Percentiles rank a stretch among this genome's conserved stretches.
Evolutionary conservation across 2,797 vertebrate genomes (phyloP).

Genomic region (Brachyrhaphis roseni): DNA sequence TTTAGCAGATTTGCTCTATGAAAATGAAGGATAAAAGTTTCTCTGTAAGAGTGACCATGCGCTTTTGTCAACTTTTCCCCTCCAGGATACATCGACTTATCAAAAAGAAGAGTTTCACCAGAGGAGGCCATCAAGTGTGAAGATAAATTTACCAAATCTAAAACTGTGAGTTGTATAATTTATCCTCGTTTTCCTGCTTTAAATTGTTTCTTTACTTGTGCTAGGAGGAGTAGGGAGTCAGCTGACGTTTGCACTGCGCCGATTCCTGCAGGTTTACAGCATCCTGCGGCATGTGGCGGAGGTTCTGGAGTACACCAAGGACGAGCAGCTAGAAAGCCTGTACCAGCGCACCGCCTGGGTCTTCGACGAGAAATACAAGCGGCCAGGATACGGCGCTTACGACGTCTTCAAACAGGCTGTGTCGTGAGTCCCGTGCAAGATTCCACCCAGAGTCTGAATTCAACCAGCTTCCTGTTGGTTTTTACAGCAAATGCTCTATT

Average conservation of each 20-base stretch:
- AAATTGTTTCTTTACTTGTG: neutral
- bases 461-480: neutral
- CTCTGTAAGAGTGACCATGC: neutral
- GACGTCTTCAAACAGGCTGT: constrained; percentile 99
- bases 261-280: constrained; percentile 90
- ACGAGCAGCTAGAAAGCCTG: constrained; percentile 96
- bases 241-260: neutral
- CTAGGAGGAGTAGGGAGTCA: neutral
- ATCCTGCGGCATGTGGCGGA: constrained; percentile 98
- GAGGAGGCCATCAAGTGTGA: constrained; percentile 99
- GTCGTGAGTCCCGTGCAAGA: constrained; percentile 86
- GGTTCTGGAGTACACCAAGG: constrained; percentile 96
- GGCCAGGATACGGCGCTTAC: constrained; percentile 97
- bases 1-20: neutral
- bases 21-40: neutral
- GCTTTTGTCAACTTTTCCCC: neutral
- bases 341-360: constrained; percentile 99
- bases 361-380: constrained; percentile 98
- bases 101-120: constrained; percentile 99
- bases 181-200: neutral
- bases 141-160: constrained; percentile 99
- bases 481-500: neutral
- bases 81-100: constrained; percentile 97
- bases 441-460: neutral
- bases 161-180: constrained; percentile 88